These are phyloP conservation scores for Ochropacha duplaris DNA, from an alignment of 2,888 invertebrate species.

Conservation along the genomic window DNA sequence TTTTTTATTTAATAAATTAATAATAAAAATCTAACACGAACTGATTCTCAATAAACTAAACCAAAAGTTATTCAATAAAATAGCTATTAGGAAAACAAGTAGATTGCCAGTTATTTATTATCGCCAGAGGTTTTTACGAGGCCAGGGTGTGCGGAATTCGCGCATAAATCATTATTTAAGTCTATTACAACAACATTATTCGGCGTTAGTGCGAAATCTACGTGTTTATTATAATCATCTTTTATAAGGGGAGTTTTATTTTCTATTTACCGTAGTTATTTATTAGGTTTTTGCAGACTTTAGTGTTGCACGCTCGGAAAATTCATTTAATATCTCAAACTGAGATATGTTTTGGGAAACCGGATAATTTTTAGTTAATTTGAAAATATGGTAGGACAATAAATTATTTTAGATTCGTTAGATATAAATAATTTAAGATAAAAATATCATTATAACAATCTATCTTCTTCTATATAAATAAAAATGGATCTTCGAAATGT, in stretches of 20 bases:
- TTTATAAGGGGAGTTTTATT: slow-evolving; percentile 39
- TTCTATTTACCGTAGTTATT: slow-evolving; percentile 40
- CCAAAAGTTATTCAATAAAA: too few species aligned
- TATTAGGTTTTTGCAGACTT: slow-evolving; percentile 16
- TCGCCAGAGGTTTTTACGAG: not conserved
- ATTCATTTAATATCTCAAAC: slow-evolving; percentile 7
- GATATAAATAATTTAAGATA: too few species aligned
- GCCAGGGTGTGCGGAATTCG: slow-evolving; percentile 2
- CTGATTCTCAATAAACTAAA: not conserved
- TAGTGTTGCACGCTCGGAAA: not conserved
- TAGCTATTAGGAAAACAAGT: not conserved
- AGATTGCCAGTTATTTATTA: not conserved
- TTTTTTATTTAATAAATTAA: too few species aligned
- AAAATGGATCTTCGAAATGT: too few species aligned
- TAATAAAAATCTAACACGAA: too few species aligned
- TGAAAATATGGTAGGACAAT: slow-evolving; percentile 11
- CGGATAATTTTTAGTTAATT: slow-evolving; percentile 25
- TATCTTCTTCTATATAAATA: too few species aligned
- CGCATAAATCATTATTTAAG: slow-evolving; percentile 28
- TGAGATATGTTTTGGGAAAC: slow-evolving; percentile 22
- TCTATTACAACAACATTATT: slow-evolving; percentile 43
- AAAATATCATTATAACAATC: too few species aligned
- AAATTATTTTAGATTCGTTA: not conserved
- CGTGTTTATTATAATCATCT: slow-evolving; percentile 36
- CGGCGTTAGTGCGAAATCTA: slow-evolving; percentile 39